A percentile compares a stretch with the other conserved stretches of the same genome.
phyloP scores from a whole-genome alignment of 30 jellyfish, hydroid and myxozoan species.

The Hydractinia symbiolongicarpus region DNA sequence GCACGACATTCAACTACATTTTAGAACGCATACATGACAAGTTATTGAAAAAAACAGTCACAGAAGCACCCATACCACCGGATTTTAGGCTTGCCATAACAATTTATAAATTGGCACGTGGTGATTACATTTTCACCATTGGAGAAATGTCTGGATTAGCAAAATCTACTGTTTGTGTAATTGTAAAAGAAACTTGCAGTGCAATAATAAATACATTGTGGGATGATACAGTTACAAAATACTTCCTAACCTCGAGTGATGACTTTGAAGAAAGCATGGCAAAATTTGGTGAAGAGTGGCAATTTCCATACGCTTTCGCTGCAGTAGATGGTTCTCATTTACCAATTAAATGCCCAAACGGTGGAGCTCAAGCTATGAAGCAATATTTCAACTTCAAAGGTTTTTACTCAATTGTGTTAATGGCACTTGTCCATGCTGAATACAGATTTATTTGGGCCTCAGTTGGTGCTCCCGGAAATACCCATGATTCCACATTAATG shows the following conservation, averaged over 20 bases:
- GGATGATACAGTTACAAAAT: conserved; percentile 9
- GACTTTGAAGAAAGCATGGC: conserved; percentile 42
- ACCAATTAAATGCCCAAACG: no score
- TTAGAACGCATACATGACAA: conserved; percentile 50
- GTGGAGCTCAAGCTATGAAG: conserved; percentile 25
- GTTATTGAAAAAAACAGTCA: conserved; percentile 42
- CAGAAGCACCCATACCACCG: conserved; percentile 61
- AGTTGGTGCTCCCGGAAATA: conserved; percentile 76
- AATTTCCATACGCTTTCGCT: conserved; percentile 55
- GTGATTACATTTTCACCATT: conserved; percentile 62
- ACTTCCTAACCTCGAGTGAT: conserved; percentile 40
- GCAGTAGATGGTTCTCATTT: conserved; percentile 50
- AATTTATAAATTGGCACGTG: conserved; percentile 46
- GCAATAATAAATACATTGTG: neutral
- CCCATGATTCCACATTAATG: conserved; percentile 55
- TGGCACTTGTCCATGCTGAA: conserved; percentile 69
- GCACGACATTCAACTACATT: conserved; percentile 39
- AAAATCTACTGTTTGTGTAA: conserved; percentile 44
- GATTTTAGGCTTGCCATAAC: conserved; percentile 59
- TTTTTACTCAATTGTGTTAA: conserved; percentile 54
- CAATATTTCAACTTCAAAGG: conserved; percentile 55
- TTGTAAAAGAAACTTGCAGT: conserved; percentile 2
- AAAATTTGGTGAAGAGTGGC: conserved; percentile 58
- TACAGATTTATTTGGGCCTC: conserved; percentile 71
- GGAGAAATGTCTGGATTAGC: conserved; percentile 61